These are phyloP conservation scores for Lasioglossum oenotherae DNA, from an alignment of 2,888 invertebrate genomes.

Conservation along the genomic window DNA sequence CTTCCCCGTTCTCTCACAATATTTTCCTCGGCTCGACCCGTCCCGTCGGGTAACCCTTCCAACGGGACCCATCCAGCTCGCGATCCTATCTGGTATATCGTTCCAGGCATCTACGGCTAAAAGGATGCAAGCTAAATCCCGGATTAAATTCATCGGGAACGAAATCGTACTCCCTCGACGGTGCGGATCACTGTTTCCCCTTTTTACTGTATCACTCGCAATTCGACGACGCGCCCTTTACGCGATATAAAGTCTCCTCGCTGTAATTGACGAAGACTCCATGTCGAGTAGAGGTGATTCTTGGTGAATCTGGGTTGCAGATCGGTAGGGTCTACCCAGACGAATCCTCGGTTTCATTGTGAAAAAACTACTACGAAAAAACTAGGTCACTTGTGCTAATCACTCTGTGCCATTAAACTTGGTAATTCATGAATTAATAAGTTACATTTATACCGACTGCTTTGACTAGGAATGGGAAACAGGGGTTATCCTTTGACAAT, in stretches of 20 bases:
- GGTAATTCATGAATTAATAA: too few species aligned
- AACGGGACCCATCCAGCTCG: slow-evolving; percentile 11
- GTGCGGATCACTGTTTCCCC: background rate
- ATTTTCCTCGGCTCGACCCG: slow-evolving; percentile 18
- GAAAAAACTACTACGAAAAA: background rate
- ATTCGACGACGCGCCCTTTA: slow-evolving; percentile 1
- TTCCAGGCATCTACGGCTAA: slow-evolving; percentile 35
- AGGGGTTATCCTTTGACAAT: too few species aligned
- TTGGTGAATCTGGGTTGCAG: background rate
- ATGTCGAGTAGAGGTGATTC: background rate
- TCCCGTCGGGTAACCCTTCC: slow-evolving; percentile 34
- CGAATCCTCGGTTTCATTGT: background rate
- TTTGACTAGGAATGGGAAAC: too few species aligned
- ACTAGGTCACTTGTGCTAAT: background rate
- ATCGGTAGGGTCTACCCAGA: background rate
- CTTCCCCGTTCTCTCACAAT: slow-evolving; percentile 17
- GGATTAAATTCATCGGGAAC: slow-evolving; percentile 53
- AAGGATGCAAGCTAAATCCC: slow-evolving; percentile 36
- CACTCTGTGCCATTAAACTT: background rate
- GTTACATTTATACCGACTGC: too few species aligned
- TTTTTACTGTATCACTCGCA: slow-evolving; percentile 4
- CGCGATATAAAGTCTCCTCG: background rate
- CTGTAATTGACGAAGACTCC: background rate
- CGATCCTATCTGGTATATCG: slow-evolving; percentile 43
- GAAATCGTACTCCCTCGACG: slow-evolving; percentile 35